Percentiles rank a stretch among this genome's conserved stretches.
phyloP scores from a whole-genome alignment of 2,888 invertebrate species.

The Orgyia antiqua region DNA sequence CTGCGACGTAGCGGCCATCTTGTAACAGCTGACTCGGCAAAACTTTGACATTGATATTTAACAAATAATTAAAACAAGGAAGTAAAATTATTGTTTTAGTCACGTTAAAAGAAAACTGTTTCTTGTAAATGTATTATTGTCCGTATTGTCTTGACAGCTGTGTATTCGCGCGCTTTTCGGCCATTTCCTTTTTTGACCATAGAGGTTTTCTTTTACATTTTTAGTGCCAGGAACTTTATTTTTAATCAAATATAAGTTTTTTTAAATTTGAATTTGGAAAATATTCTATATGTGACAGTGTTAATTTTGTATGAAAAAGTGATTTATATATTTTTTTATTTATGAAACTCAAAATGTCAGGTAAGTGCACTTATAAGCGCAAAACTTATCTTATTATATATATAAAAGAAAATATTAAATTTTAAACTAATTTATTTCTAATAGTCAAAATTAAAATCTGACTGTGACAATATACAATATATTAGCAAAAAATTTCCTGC shows the following conservation, averaged over 20 bases:
- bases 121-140: constrained; percentile 24
- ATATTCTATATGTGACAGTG: constrained; percentile 13
- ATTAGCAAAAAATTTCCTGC: no score
- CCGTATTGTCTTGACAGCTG: constrained; percentile 17
- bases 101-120: constrained; percentile 22
- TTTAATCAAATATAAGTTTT: no score
- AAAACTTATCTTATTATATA: no score
- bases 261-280: constrained; percentile 8
- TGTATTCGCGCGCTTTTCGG: constrained; percentile 43
- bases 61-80: constrained; percentile 46
- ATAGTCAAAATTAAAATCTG: no score
- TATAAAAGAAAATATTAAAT: no score
- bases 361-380: no score
- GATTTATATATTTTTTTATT: constrained; percentile 1
- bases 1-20: constrained; percentile 22
- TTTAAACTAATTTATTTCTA: no score
- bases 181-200: constrained; percentile 27
- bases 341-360: constrained; percentile 35
- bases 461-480: no score
- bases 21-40: constrained; percentile 33
- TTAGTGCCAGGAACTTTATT: no score
- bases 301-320: constrained; percentile 9
- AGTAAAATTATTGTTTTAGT: constrained; percentile 25
- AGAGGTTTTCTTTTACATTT: no score
- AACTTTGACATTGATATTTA: constrained; percentile 45